phyloP scores from a whole-genome alignment of 2,113 vertebrate species.

The Chauna torquata region DNA sequence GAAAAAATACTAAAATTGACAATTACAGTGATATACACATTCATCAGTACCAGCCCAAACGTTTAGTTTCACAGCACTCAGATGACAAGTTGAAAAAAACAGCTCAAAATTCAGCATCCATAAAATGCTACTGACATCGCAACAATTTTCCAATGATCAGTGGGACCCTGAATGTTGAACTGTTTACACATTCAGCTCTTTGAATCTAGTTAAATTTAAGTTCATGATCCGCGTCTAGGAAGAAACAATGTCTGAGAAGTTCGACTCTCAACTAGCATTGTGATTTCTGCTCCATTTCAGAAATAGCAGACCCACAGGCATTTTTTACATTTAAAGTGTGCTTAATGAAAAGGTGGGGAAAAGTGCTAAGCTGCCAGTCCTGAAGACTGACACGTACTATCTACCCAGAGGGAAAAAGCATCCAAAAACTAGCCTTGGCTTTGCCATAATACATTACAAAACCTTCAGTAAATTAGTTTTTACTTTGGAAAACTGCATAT shows the following conservation, averaged over 20 bases:
- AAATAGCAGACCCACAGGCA: neutral
- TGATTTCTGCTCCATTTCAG: neutral
- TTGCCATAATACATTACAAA: neutral
- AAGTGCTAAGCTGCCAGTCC: neutral
- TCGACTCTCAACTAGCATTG: neutral
- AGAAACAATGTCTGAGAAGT: neutral
- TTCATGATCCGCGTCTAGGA: neutral
- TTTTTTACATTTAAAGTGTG: neutral
- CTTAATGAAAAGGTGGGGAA: neutral
- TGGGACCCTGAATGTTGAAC: neutral
- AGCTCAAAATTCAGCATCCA: neutral
- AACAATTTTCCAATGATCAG: neutral
- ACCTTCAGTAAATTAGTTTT: neutral
- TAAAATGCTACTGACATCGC: neutral
- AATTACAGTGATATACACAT: neutral
- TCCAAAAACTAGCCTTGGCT: neutral
- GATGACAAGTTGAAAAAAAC: neutral
- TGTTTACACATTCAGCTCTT: neutral
- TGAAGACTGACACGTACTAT: neutral
- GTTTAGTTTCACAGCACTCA: neutral
- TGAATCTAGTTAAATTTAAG: neutral
- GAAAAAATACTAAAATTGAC: neutral
- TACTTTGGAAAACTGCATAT: neutral
- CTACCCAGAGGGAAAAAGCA: neutral
- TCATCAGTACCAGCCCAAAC: neutral